Base-by-base conservation (phyloP, 1,140 invertebrate species). In the Plectrocnemia conspersa region DNA sequence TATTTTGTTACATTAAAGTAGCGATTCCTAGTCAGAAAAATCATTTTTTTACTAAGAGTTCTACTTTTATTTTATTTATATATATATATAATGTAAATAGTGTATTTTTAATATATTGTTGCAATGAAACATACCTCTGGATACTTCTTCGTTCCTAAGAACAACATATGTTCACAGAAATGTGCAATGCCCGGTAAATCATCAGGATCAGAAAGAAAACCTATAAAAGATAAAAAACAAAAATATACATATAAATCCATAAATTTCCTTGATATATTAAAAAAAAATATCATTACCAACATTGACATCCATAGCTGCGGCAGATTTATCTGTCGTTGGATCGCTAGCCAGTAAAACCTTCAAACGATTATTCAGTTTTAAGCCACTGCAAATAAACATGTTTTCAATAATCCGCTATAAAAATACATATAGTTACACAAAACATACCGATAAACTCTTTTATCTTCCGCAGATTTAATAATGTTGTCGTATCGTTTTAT, bases 141-240 rank as follows among this genome's bases (percentile, higher is more conserved):
- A 79, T 96, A 98, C 74, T 95, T 96, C 63, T 91, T 76, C 1
- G 88, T 97, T 10, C 95, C 95, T 38, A 97, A 71, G 70, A 98
- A 98, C 3, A 98, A 75, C 95, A 98, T 98, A 68, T 98, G 95
- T 69, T 98, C 95, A 70, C 91, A 95, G 70, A 98, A 98, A 70
- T 98, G 95, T 10, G 95, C 94, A 49, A 98, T 70, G 0, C 95
- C 95, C 3, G 89, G 91, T 5, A 97, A 64, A 44, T 93, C 81
- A 27, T 80, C 75, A 0, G 94, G 93, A 74, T 99, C 95, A 63
- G 81, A 87, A 76, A 98, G 82, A 62, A 80, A 84, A 11, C 89
- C 89, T 87, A 65, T n/a, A n/a, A n/a, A n/a, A n/a, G n/a, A 66
- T 42, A 52, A 41, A 58, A 56, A 59, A 24, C 38, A 41, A 29